Evolutionary conservation across 2,113 vertebrate species (phyloP).

Genomic region (Pelmatolapia mariae): DNA sequence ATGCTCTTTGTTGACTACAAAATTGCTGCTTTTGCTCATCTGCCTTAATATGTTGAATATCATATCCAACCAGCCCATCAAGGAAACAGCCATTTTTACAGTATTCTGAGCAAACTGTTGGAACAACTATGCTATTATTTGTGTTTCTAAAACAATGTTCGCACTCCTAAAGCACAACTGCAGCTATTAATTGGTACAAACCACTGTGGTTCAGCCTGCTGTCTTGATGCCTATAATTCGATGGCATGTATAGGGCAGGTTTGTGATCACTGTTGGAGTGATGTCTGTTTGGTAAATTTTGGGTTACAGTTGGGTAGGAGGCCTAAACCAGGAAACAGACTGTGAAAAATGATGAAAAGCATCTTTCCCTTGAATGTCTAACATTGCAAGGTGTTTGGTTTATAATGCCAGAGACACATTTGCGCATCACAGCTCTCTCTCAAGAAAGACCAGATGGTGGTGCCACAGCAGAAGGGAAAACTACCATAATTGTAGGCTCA

Average conservation of each 20-base stretch:
- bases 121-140: background rate
- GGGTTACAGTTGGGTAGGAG: slow-evolving; percentile 20
- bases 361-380: slow-evolving; percentile 42
- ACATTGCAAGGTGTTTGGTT: background rate
- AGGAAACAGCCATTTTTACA: background rate
- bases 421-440: background rate
- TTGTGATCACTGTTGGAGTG: background rate
- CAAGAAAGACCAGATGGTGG: slow-evolving; percentile 34
- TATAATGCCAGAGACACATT: background rate
- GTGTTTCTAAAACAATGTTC: background rate
- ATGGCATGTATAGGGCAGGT: background rate
- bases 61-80: background rate
- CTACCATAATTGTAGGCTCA: background rate
- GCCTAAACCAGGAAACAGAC: slow-evolving; percentile 40
- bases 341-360: slow-evolving; percentile 42
- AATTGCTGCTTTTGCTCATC: background rate
- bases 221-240: background rate
- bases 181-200: background rate
- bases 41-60: background rate
- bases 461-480: slow-evolving; percentile 6
- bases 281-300: slow-evolving; percentile 2
- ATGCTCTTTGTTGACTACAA: background rate
- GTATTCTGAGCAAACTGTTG: background rate
- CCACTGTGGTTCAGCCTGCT: background rate
- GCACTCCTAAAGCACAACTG: background rate